Evolutionary conservation across 2,888 invertebrate species (phyloP).

Genomic region (Dione vanillae): DNA sequence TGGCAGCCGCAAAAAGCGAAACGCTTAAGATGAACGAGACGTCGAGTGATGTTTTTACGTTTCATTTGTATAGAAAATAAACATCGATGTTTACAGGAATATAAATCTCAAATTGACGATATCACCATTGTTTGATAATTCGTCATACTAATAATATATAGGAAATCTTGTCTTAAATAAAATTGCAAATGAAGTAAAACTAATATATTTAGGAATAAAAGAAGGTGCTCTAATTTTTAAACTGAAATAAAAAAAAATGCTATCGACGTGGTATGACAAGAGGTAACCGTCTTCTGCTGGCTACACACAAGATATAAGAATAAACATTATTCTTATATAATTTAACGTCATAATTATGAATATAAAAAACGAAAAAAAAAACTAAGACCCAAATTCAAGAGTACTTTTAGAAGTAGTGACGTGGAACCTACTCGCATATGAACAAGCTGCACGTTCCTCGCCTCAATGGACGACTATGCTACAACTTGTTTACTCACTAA

Average conservation of each 20-base stretch:
- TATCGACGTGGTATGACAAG: no score
- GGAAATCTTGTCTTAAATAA: no score
- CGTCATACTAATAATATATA: no score
- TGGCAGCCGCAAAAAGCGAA: slow-evolving; percentile 67
- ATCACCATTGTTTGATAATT: slow-evolving; percentile 6
- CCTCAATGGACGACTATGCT: slow-evolving; percentile 36
- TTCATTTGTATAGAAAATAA: slow-evolving; percentile 59
- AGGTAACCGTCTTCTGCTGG: no score
- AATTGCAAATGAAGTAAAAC: no score
- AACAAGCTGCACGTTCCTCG: slow-evolving; percentile 30
- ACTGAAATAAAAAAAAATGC: no score
- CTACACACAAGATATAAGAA: no score
- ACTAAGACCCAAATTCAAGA: background rate
- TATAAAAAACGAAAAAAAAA: no score
- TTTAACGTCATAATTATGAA: no score
- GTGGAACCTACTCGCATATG: slow-evolving; percentile 26
- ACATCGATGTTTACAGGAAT: slow-evolving; percentile 25
- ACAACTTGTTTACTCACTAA: slow-evolving; percentile 43
- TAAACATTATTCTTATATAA: no score
- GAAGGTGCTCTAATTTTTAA: no score
- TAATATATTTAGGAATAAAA: no score
- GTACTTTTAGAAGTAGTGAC: background rate
- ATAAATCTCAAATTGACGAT: slow-evolving; percentile 19
- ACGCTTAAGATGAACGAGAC: slow-evolving; percentile 73
- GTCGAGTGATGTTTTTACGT: slow-evolving; percentile 68